Evolutionary conservation across 2,888 invertebrate species (phyloP), one percentile per base, ranked within the genome.

Genomic region (Myathropa florea): DNA sequence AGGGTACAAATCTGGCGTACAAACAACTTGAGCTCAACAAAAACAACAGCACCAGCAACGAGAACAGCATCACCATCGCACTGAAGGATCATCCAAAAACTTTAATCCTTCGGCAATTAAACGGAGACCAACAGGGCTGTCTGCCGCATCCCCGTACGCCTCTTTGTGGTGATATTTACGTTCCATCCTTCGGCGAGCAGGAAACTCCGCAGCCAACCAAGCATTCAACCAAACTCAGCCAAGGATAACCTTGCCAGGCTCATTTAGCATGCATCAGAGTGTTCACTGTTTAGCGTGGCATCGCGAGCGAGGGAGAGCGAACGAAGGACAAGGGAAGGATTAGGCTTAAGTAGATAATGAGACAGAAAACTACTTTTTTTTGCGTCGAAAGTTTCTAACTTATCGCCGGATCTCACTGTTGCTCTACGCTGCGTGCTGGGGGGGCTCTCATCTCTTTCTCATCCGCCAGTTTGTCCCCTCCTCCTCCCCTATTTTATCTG

Each of bases 291-390:
- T 82, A 83, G 64, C 68, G 73, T 68, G 39, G 39, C n/a, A 4
- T n/a, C n/a, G 39, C 1, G n/a, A 3, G 36, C n/a, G 39, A 0
- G n/a, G 1, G 3, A 18, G 46, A 18, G 18, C n/a, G 68, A 72
- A 53, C 55, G 65, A 46, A 59, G 73, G 77, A 82, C 63, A 68
- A 67, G 68, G 81, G 77, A 83, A 75, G 78, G 78, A 83, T 86
- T 86, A 86, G 86, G 70, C 86, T 77, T 78, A 78, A 86, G 86
- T 65, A 83, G 83, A 86, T 86, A 86, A 86, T 86, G 86, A 86
- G 83, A 86, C 83, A 83, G 75, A 86, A 86, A 86, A 82, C 73
- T 83, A 83, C 83, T 70, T 78, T 82, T 78, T 64, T 46, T 46
- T 46, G 46, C 46, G 46, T 46, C 72, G 59, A 85, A 86, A 78